Evolutionary conservation across 2,888 invertebrate species (phyloP), one percentile per base, ranked within the genome.

Genomic region (Caenorhabditis parvicauda): DNA sequence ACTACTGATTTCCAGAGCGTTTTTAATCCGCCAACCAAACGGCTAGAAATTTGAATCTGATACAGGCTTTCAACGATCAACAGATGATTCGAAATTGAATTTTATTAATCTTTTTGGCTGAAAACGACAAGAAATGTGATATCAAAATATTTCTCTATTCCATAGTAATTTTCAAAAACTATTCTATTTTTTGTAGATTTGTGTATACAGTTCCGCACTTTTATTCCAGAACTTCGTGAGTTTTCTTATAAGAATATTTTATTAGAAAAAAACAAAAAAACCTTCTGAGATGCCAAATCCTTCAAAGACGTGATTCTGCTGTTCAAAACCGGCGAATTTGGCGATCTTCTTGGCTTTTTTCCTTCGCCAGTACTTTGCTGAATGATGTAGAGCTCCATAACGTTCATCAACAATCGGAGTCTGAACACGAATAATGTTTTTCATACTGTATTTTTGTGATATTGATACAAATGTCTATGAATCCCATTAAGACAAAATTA

Each of bases 321-420:
- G 45, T 76, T 75, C 22, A 72, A 54, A 12, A 78, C 76, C n/a
- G 71, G 73, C 42, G 63, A 55, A 44, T 57, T 60, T 1, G 57
- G 57, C 5, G 51, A 54, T 28, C 58, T 54, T 47, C 69, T 43
- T 5, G 69, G 69, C 32, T 55, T 37, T 38, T 55, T 59, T 28
- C 69, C 69, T 4, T 69, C 69, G 32, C 68, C 64, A 32, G 65
- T 22, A 7, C 59, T 51, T 55, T 78, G 77, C 42, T 78, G 78
- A 2, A 55, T 61, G 19, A 76, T 45, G 46, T 70, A 78, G 39
- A 72, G 50, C 53, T 70, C 65, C 17, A 75, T 27, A 7, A 78
- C 56, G 27, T 70, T 57, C 32, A 76, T 50, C 6, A 75, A 38
- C 3, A 67, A 49, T 21, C 77, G 72, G 42, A 78, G 47, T 57